Percentiles rank a stretch among this genome's conserved stretches.
phyloP scores from a whole-genome alignment of 2,113 vertebrate species.

The Platanista minor region DNA sequence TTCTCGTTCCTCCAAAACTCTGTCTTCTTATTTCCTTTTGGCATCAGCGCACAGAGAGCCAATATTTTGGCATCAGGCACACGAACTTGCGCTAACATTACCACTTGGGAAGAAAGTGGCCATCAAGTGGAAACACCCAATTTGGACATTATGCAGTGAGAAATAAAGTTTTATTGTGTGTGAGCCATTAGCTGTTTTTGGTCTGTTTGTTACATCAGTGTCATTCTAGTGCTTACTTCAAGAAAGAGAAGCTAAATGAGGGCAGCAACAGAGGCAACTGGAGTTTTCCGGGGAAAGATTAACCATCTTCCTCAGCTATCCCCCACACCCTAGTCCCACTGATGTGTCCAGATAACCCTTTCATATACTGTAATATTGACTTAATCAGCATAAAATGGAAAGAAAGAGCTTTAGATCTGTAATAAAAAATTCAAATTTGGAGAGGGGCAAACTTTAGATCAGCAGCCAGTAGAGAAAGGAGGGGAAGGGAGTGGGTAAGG shows the following conservation, averaged over 20 bases:
- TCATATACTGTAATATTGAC: constrained; percentile 75
- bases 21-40: too few species aligned
- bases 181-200: neutral
- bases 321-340: neutral
- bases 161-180: neutral
- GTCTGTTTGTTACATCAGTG: neutral
- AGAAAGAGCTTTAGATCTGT: constrained; percentile 77
- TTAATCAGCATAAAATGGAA: constrained; percentile 80
- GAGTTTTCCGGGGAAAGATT: neutral
- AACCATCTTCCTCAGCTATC: neutral
- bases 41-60: too few species aligned
- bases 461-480: constrained; percentile 73
- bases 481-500: constrained; percentile 63
- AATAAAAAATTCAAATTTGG: constrained; percentile 78
- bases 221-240: neutral
- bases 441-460: constrained; percentile 80
- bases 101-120: neutral
- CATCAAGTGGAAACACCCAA: neutral
- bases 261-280: neutral
- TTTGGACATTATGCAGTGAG: neutral
- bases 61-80: too few species aligned
- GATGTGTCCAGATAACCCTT: neutral
- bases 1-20: too few species aligned
- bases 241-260: neutral
- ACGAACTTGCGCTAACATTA: too few species aligned